phyloP scores from a whole-genome alignment of 2,888 invertebrate genomes.

The Osmoderma eremita region DNA sequence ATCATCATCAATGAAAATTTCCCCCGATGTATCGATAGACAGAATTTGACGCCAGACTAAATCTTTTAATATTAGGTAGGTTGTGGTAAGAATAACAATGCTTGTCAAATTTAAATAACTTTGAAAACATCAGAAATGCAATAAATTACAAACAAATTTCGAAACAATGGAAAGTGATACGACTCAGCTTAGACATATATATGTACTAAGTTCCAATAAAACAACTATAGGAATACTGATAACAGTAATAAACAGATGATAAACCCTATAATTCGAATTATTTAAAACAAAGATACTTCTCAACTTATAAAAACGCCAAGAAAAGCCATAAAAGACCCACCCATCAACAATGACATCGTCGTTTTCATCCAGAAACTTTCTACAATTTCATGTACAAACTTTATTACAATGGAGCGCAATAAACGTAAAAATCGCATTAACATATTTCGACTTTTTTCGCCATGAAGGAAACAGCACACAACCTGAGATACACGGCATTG shows the following conservation, averaged over 20 bases:
- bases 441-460: conserved; percentile 17
- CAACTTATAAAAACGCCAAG: not conserved
- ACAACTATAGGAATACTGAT: too few species aligned
- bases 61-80: too few species aligned
- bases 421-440: conserved; percentile 34
- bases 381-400: conserved; percentile 24
- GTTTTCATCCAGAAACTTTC: conserved; percentile 10
- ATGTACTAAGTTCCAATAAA: too few species aligned
- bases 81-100: too few species aligned
- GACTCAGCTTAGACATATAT: too few species aligned
- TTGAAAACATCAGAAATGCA: too few species aligned
- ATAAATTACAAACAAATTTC: too few species aligned
- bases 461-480: not conserved
- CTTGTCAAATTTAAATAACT: too few species aligned
- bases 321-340: not conserved
- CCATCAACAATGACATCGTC: conserved; percentile 16
- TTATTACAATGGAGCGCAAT: conserved; percentile 26
- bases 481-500: not conserved
- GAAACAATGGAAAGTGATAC: too few species aligned
- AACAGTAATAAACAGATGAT: too few species aligned
- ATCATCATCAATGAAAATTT: conserved; percentile 27
- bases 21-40: conserved; percentile 14
- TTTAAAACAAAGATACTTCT: too few species aligned
- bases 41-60: not conserved
- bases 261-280: too few species aligned